Conservation (phyloP, 2,113 vertebrate species). For the Zingel zingel region DNA sequence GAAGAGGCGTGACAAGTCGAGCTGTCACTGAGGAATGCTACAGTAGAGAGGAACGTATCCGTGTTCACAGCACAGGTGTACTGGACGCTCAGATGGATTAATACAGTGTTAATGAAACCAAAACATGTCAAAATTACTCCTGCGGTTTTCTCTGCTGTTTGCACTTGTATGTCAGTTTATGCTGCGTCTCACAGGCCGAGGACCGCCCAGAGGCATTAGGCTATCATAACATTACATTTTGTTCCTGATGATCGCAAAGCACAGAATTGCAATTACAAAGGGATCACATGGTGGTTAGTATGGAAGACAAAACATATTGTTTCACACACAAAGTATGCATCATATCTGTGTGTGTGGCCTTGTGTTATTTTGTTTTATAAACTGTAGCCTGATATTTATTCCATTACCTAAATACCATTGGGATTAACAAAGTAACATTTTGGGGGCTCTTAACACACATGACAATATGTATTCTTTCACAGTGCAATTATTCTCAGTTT, state of each 20-base stretch:
- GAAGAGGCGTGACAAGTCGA: slow-evolving; percentile 75
- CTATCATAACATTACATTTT: slow-evolving; percentile 65
- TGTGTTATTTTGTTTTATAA: slow-evolving; percentile 2
- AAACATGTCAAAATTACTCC: slow-evolving; percentile 84
- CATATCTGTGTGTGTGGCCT: slow-evolving; percentile 64
- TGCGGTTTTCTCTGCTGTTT: slow-evolving; percentile 58
- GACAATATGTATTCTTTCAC: not conserved
- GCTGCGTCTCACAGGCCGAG: slow-evolving; percentile 43
- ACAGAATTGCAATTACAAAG: slow-evolving; percentile 46
- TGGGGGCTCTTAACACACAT: slow-evolving; percentile 1
- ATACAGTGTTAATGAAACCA: slow-evolving; percentile 81
- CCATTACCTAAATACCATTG: slow-evolving; percentile 11
- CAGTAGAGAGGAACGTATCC: slow-evolving; percentile 55
- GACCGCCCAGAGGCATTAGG: slow-evolving; percentile 56
- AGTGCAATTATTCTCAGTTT: not conserved
- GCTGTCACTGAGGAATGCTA: slow-evolving; percentile 82
- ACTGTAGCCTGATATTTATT: slow-evolving; percentile 28
- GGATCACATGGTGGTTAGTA: slow-evolving; percentile 40
- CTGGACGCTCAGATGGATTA: slow-evolving; percentile 85
- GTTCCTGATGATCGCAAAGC: slow-evolving; percentile 57
- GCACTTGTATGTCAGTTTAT: slow-evolving; percentile 45
- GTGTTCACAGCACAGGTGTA: slow-evolving; percentile 76
- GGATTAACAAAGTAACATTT: slow-evolving; percentile 6
- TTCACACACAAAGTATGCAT: slow-evolving; percentile 24
- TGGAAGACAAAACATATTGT: slow-evolving; percentile 57